Percentiles rank a stretch among this genome's conserved stretches.
Evolutionary conservation across 2,113 vertebrate species (phyloP).

Genomic region (Callipepla californica): DNA sequence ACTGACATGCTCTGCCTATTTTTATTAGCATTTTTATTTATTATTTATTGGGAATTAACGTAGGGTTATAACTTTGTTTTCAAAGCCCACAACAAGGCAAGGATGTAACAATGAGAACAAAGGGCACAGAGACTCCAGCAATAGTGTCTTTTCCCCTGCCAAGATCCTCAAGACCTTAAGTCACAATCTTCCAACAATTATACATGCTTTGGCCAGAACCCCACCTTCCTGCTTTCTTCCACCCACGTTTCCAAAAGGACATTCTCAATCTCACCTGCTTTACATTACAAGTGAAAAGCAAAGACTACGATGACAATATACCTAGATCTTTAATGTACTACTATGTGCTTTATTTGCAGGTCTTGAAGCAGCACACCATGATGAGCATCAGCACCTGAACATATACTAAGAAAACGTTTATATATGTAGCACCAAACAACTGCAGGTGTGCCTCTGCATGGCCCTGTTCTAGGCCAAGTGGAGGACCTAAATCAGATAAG

Average conservation of each 20-base stretch:
- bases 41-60: neutral
- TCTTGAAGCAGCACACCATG: neutral
- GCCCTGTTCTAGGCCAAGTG: neutral
- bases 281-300: neutral
- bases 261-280: neutral
- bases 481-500: neutral
- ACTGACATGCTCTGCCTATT: fast-evolving
- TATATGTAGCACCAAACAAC: neutral
- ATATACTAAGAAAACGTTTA: neutral
- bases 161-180: neutral
- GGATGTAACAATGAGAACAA: neutral
- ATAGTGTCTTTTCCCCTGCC: fast-evolving
- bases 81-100: neutral
- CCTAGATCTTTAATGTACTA: neutral
- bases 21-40: neutral
- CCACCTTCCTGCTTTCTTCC: neutral
- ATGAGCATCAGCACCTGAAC: neutral
- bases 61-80: neutral
- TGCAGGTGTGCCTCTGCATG: neutral
- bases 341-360: neutral
- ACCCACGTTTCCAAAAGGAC: neutral
- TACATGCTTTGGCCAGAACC: neutral
- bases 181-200: neutral
- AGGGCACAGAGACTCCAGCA: neutral
- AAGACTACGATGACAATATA: neutral